These are phyloP conservation scores for Craseonycteris thonglongyai DNA, from an alignment of 2,113 vertebrate genomes.

Conservation along the genomic window DNA sequence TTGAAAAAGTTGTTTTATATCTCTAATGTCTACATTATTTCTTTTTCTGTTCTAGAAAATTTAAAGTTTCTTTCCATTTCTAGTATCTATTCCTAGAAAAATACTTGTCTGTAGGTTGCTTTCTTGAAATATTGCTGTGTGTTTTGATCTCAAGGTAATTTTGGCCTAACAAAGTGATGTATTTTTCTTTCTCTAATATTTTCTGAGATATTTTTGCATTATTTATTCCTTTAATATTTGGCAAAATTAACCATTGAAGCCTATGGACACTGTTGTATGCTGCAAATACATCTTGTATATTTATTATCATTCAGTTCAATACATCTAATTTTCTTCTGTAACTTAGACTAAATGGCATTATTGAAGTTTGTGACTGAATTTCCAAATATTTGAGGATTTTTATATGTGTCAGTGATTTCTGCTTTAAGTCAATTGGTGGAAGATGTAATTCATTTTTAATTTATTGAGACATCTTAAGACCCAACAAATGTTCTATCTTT, in stretches of 20 bases:
- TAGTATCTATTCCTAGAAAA: not conserved
- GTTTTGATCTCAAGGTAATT: not conserved
- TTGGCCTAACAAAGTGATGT: not conserved
- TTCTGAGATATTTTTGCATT: not conserved
- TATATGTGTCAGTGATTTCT: not conserved
- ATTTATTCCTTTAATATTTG: not conserved
- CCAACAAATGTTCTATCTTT: not conserved
- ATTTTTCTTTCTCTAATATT: not conserved
- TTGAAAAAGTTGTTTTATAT: not conserved
- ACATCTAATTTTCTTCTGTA: not conserved
- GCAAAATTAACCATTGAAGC: not conserved
- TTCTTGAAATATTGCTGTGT: not conserved
- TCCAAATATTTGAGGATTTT: not conserved
- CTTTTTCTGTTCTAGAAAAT: not conserved
- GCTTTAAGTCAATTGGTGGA: not conserved
- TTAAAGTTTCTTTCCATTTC: not conserved
- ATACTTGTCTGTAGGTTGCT: not conserved
- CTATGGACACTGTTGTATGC: not conserved
- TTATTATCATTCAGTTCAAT: not conserved
- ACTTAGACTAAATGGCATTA: not conserved
- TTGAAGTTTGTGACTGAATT: not conserved
- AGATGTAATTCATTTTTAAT: not conserved
- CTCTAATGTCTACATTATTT: not conserved
- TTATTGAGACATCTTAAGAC: not conserved
- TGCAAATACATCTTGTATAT: not conserved